A percentile compares a stretch with the other conserved stretches of the same genome.
These are phyloP conservation scores for Aporophyla lueneburgensis DNA, from an alignment of 2,888 invertebrate species.

Conservation along the genomic window DNA sequence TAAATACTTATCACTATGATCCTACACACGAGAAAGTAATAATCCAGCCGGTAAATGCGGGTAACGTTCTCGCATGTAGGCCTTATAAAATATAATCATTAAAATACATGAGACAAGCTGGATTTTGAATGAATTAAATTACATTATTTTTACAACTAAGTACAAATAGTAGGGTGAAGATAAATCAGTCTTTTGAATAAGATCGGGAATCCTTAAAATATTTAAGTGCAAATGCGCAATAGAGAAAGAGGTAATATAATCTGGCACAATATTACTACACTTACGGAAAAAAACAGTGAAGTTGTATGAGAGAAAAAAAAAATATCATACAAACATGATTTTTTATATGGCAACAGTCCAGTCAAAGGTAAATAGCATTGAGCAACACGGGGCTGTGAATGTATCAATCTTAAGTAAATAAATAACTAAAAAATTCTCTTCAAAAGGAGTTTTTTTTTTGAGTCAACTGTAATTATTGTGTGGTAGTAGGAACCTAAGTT, in stretches of 20 bases:
- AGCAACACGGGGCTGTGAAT: background rate
- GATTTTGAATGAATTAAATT: constrained; percentile 17
- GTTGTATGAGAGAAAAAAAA: background rate
- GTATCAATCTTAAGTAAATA: background rate
- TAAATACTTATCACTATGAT: constrained; percentile 30
- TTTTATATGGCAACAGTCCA: background rate
- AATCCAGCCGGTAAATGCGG: background rate
- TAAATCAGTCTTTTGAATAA: constrained; percentile 55
- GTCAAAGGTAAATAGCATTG: background rate
- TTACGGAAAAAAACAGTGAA: background rate
- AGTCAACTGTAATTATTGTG: background rate
- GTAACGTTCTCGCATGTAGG: constrained; percentile 1
- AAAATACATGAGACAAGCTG: constrained; percentile 32
- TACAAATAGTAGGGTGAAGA: constrained; percentile 34
- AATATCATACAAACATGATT: background rate
- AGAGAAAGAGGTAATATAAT: background rate
- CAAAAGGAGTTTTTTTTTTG: background rate
- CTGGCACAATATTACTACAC: background rate
- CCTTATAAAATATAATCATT: background rate
- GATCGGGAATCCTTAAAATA: constrained; percentile 26
- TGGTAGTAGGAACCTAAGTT: background rate
- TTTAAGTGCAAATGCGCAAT: background rate
- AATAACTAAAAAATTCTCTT: background rate
- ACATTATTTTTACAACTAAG: constrained; percentile 40
- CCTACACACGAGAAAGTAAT: constrained; percentile 12